phyloP scores from a whole-genome alignment of 1,140 invertebrate species.

The Brachionus rubens region DNA sequence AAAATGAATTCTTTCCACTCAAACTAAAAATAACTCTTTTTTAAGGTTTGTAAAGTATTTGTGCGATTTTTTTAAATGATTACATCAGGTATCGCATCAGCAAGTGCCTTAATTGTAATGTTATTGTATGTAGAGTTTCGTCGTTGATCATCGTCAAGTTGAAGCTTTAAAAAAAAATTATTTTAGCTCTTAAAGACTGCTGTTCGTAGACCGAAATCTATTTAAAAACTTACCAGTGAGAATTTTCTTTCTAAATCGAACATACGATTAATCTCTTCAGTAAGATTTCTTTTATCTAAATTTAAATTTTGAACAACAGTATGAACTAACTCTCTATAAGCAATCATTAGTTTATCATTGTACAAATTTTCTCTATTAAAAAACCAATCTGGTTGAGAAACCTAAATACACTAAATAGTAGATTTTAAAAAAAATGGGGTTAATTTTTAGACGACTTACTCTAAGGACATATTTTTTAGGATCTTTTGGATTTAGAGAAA shows the following conservation, averaged over 20 bases:
- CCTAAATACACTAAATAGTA: background rate
- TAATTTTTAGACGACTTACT: background rate
- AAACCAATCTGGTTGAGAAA: conserved; percentile 43
- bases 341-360: conserved; percentile 30
- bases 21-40: conserved; percentile 15
- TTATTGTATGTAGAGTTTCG: conserved; percentile 20
- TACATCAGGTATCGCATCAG: conserved; percentile 14
- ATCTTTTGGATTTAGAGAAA: conserved; percentile 32
- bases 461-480: conserved; percentile 31
- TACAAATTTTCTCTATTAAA: conserved; percentile 42
- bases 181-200: too few species aligned
- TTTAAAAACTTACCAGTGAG: background rate
- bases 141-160: conserved; percentile 21
- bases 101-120: background rate
- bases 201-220: background rate
- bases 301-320: background rate
- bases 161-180: conserved; percentile 1
- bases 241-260: conserved; percentile 35
- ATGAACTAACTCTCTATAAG: conserved; percentile 12
- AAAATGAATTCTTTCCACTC: conserved; percentile 39
- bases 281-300: background rate
- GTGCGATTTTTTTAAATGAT: too few species aligned
- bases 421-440: background rate
- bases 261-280: background rate
- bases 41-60: too few species aligned